Conservation (phyloP, 2,113 vertebrate species). For the Willisornis vidua region DNA sequence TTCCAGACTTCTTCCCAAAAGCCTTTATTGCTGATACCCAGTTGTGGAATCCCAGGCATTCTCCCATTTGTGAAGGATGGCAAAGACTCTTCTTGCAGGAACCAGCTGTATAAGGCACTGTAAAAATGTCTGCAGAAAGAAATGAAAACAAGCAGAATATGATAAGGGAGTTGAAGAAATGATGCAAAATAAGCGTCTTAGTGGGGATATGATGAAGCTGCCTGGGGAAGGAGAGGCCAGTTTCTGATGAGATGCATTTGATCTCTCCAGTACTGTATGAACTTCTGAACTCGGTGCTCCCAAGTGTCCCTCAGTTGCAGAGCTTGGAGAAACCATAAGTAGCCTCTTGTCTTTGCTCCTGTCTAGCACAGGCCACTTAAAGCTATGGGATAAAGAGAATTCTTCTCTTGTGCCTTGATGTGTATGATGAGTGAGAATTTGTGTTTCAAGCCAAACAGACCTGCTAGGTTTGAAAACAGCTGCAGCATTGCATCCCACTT, state of each 20-base stretch:
- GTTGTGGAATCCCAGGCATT: not conserved
- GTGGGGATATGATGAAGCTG: not conserved
- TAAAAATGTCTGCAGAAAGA: not conserved
- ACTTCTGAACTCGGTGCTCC: not conserved
- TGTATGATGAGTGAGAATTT: not conserved
- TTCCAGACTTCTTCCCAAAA: not conserved
- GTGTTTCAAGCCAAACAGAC: not conserved
- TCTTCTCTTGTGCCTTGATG: not conserved
- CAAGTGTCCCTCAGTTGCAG: not conserved
- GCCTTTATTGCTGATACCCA: not conserved
- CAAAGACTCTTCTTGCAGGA: not conserved
- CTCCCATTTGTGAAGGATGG: not conserved
- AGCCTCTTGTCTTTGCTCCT: not conserved
- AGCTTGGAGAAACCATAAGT: not conserved
- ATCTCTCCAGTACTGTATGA: not conserved
- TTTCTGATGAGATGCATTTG: not conserved
- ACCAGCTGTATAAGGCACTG: rapidly evolving
- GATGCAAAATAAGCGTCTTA: not conserved
- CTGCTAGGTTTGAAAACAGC: not conserved
- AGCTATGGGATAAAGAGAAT: not conserved
- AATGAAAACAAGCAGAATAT: not conserved
- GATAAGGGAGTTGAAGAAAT: not conserved
- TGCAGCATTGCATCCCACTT: not conserved
- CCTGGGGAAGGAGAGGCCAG: not conserved
- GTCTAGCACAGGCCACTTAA: not conserved